Evolutionary conservation across 1,140 invertebrate genomes (phyloP), one percentile per base, ranked within the genome.

Genomic region (Drosophila nannoptera): DNA sequence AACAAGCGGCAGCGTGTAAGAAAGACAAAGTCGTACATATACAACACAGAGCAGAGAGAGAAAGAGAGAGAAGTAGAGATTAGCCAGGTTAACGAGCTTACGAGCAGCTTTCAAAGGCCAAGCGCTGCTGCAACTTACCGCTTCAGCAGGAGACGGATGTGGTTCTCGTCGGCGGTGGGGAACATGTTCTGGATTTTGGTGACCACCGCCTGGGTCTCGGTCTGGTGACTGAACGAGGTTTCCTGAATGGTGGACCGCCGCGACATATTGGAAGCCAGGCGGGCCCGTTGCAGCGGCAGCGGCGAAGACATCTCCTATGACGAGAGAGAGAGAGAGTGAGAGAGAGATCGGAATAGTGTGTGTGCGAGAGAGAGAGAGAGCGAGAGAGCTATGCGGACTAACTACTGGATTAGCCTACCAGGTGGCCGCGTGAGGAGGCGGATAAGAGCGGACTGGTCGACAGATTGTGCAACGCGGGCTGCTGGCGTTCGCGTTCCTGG

Each of bases 141-240:
- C 90, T 96, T 96, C 29, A 97, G 89, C 65, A 97, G 91, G 61
- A 96, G 92, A 77, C 94, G 93, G 77, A 98, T 96, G 81, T 97
- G 96, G 31, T 94, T 94, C 86, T 98, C 96, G 50, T 94, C 93
- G 38, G 96, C 96, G 7, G 96, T 97, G 9, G 96, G 96, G 89
- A 97, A 97, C 93, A 97, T 95, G n/a, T 95, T 93, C 88, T 94
- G 94, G 71, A 97, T 95, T 90, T 96, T 97, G 33, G 93, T 91
- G 12, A 96, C 94, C 61, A 95, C 91, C 4, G 93, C 91, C 75
- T 95, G 94, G 4, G 92, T 92, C 59, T 95, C 93, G 5, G 91
- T 90, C 50, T 91, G 91, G 38, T 92, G 91, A 5, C 91, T 92
- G 43, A 93, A 91, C 49, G 92, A 91, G 7, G 93, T 93, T 70